Conservation (phyloP, 1,140 invertebrate genomes). For the Aleiodes sp. region DNA sequence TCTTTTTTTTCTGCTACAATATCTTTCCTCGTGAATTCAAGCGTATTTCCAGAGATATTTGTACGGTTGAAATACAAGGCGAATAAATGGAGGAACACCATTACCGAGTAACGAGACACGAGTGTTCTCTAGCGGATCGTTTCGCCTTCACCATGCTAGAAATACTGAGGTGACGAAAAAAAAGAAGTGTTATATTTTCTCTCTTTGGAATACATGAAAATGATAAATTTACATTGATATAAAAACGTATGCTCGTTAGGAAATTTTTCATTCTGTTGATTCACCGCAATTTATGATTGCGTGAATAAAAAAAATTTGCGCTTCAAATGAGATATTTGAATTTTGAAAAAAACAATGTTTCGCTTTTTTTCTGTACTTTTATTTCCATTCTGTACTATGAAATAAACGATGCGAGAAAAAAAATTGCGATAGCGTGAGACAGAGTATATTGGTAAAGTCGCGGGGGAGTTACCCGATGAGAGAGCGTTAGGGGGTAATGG, state of each 20-base stretch:
- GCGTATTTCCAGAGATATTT: slow-evolving; percentile 36
- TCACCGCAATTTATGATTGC: no score
- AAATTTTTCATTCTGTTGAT: no score
- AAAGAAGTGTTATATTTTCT: no score
- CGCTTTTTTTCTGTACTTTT: neutral
- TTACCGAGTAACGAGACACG: slow-evolving; percentile 47
- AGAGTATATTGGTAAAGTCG: neutral
- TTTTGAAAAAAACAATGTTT: neutral
- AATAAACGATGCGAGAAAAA: neutral
- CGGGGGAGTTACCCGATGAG: slow-evolving; percentile 4
- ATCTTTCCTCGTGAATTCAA: slow-evolving; percentile 29
- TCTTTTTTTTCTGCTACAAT: slow-evolving; percentile 15
- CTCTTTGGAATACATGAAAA: no score
- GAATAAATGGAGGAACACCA: slow-evolving; percentile 50
- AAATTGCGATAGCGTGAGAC: slow-evolving; percentile 1
- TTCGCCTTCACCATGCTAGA: no score
- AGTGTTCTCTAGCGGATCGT: no score
- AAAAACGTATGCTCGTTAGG: no score
- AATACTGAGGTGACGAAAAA: no score
- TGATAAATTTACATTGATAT: no score
- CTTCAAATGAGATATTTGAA: no score
- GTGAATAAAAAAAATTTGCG: no score
- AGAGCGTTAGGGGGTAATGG: slow-evolving; percentile 47
- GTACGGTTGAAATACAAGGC: slow-evolving; percentile 29
- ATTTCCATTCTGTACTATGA: neutral